A percentile compares a stretch with the other conserved stretches of the same genome.
Conservation (phyloP, 2,113 vertebrate species). For the Pluvialis apricaria region DNA sequence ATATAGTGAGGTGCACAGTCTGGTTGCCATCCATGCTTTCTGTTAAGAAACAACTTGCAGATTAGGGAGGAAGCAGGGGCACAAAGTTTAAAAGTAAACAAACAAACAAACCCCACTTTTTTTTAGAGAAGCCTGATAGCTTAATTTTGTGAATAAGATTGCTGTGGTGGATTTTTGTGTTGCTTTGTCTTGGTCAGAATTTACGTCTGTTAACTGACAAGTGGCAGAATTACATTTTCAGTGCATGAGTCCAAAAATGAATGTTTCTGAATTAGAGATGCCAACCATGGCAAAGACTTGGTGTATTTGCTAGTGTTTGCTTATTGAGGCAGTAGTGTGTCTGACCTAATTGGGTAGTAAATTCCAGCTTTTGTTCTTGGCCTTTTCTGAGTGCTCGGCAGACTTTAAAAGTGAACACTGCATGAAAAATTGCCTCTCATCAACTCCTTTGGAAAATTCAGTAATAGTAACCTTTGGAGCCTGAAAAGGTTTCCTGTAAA, state of each 20-base stretch:
- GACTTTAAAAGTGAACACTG: not conserved
- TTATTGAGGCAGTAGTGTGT: not conserved
- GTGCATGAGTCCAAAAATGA: not conserved
- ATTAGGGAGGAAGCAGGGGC: not conserved
- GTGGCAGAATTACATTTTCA: not conserved
- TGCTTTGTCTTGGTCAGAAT: not conserved
- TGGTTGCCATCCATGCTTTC: not conserved
- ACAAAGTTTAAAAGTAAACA: not conserved
- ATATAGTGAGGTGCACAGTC: not conserved
- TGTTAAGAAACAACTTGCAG: not conserved
- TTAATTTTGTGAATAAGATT: not conserved
- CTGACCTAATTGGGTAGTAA: conserved; percentile 8
- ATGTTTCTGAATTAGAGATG: not conserved
- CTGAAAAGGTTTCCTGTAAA: not conserved
- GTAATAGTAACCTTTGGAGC: not conserved
- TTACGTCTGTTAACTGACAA: not conserved
- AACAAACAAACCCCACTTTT: not conserved
- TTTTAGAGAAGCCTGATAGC: not conserved
- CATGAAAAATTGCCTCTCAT: conserved; percentile 30
- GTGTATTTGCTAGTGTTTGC: not conserved
- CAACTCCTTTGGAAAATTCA: not conserved
- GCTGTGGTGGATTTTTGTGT: not conserved
- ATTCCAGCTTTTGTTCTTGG: conserved; percentile 22
- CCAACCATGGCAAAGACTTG: not conserved
- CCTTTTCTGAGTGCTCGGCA: not conserved